Conservation (phyloP, 1,140 invertebrate species). For the Zophobas atratus region DNA sequence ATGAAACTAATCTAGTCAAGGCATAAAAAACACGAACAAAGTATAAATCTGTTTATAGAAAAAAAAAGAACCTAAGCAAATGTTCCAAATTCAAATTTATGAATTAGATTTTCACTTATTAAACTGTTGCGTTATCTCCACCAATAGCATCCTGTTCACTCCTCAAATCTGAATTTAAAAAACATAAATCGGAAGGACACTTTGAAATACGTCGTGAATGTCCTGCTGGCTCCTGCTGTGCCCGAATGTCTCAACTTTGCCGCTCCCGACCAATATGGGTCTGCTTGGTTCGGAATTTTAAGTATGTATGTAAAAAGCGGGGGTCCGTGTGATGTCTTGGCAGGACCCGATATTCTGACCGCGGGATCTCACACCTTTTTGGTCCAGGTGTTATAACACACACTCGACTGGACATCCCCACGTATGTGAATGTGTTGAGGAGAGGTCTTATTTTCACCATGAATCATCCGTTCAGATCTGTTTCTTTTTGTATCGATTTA, state of each 20-base stretch:
- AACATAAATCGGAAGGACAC: background rate
- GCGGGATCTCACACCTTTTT: slow-evolving; percentile 46
- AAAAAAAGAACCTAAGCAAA: too few species aligned
- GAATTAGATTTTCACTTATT: too few species aligned
- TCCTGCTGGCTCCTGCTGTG: background rate
- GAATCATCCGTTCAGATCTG: slow-evolving; percentile 53
- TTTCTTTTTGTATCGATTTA: slow-evolving; percentile 56
- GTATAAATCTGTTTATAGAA: too few species aligned
- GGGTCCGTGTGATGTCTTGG: slow-evolving; percentile 38
- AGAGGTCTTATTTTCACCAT: slow-evolving; percentile 47
- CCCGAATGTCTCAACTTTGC: background rate
- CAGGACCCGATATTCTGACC: slow-evolving; percentile 38
- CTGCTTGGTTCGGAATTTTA: slow-evolving; percentile 31
- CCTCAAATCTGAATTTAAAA: background rate
- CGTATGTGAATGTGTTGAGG: slow-evolving; percentile 15
- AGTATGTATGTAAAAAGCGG: slow-evolving; percentile 40
- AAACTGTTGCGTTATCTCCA: too few species aligned
- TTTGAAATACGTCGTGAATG: background rate
- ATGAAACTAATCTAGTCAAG: background rate
- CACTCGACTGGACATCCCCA: slow-evolving; percentile 34
- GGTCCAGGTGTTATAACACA: slow-evolving; percentile 48
- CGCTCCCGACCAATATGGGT: background rate
- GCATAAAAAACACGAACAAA: too few species aligned
- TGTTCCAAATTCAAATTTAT: too few species aligned
- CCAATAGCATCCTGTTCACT: background rate